phyloP scores from a whole-genome alignment of 2,888 invertebrate species.

The Pandemis corylana region DNA sequence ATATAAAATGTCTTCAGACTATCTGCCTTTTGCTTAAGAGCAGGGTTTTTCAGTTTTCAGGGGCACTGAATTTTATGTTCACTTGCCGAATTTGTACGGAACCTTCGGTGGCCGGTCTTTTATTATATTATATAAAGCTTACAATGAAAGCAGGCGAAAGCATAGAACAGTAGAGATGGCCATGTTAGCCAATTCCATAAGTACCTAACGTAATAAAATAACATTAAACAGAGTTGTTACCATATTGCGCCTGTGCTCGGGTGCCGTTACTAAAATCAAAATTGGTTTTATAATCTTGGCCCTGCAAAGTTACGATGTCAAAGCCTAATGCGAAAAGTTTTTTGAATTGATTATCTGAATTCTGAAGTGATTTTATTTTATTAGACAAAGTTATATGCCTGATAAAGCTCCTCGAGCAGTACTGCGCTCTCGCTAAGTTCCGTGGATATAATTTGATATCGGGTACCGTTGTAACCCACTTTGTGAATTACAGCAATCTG shows the following conservation, averaged over 20 bases:
- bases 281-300: conserved; percentile 47
- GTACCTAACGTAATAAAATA: background rate
- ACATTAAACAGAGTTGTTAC: background rate
- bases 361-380: conserved; percentile 58
- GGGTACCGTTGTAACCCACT: conserved; percentile 68
- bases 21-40: no score
- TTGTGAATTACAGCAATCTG: conserved; percentile 67
- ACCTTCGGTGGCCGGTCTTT: no score
- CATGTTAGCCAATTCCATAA: background rate
- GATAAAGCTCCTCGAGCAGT: conserved; percentile 26
- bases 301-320: conserved; percentile 41
- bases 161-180: no score
- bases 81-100: no score
- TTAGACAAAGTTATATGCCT: conserved; percentile 52
- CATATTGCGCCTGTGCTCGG: background rate
- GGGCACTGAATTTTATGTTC: no score
- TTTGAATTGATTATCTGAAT: conserved; percentile 58
- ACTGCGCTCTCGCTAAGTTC: conserved; percentile 57
- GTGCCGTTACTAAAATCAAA: conserved; percentile 43
- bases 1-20: no score
- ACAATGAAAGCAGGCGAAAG: no score
- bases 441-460: conserved; percentile 64
- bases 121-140: no score
- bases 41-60: no score
- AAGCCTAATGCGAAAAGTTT: conserved; percentile 50